Evolutionary conservation across 2,113 vertebrate species (phyloP).

Genomic region (Corapipo altera): DNA sequence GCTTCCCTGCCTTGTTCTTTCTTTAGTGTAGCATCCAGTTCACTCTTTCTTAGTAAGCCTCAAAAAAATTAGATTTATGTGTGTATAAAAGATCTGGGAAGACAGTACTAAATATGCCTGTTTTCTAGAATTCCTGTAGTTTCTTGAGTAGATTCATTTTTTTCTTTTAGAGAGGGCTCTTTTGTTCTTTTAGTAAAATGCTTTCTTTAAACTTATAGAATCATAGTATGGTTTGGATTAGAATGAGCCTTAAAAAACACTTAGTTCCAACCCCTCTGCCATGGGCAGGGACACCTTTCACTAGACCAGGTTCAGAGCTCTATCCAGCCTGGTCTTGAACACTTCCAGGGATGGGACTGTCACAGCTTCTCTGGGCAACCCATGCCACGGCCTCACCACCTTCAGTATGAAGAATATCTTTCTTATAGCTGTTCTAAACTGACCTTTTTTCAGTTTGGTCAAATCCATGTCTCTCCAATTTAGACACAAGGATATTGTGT

Average conservation of each 20-base stretch:
- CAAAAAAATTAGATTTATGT: background rate
- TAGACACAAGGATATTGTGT: background rate
- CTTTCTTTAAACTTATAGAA: background rate
- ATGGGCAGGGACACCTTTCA: background rate
- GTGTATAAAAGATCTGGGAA: background rate
- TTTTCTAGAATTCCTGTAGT: background rate
- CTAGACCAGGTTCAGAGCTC: background rate
- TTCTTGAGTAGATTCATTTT: rapidly evolving
- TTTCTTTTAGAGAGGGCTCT: background rate
- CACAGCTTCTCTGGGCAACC: background rate
- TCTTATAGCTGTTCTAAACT: background rate
- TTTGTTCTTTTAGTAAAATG: background rate
- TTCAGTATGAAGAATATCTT: background rate
- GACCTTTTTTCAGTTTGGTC: background rate
- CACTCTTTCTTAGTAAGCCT: background rate
- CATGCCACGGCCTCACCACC: background rate
- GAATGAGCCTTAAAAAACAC: background rate
- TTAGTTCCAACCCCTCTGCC: background rate
- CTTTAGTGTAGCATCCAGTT: background rate
- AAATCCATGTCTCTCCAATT: background rate
- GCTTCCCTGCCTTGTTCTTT: background rate
- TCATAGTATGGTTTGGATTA: background rate
- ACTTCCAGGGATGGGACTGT: background rate
- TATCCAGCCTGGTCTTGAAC: background rate
- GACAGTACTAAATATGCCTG: background rate